phyloP scores from a whole-genome alignment of 1,140 invertebrate species.

The Drosophila sulfurigaster region DNA sequence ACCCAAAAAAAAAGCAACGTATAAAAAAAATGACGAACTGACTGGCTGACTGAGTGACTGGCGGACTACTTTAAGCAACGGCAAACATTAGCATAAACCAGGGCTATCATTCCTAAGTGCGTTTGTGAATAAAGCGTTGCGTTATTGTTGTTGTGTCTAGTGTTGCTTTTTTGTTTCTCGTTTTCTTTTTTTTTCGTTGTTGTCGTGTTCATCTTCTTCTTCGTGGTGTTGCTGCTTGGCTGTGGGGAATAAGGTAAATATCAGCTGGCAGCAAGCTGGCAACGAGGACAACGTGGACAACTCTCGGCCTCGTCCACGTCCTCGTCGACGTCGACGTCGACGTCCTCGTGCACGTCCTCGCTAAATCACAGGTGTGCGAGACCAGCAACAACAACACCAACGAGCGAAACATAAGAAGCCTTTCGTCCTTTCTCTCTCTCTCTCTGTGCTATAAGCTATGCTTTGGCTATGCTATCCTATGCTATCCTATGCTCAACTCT shows the following conservation, averaged over 20 bases:
- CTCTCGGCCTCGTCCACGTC: slow-evolving; percentile 35
- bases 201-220: not conserved
- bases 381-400: slow-evolving; percentile 53
- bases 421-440: slow-evolving; percentile 14
- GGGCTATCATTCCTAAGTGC: slow-evolving; percentile 79
- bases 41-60: slow-evolving; percentile 51
- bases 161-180: slow-evolving; percentile 44
- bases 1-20: not conserved
- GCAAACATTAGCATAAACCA: slow-evolving; percentile 81
- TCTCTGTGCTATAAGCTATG: not conserved
- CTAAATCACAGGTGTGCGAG: slow-evolving; percentile 76
- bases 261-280: slow-evolving; percentile 66
- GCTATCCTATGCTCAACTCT: slow-evolving; percentile 3
- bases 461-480: slow-evolving; percentile 9
- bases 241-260: slow-evolving; percentile 74
- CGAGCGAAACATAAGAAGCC: slow-evolving; percentile 70
- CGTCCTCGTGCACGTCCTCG: slow-evolving; percentile 54
- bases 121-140: slow-evolving; percentile 55
- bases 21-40: slow-evolving; percentile 41
- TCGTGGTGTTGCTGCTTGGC: slow-evolving; percentile 25
- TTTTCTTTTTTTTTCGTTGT: too few species aligned
- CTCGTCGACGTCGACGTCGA: slow-evolving; percentile 35
- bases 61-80: slow-evolving; percentile 65
- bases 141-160: slow-evolving; percentile 65
- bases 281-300: slow-evolving; percentile 44